Conservation (phyloP, 2,113 vertebrate genomes). For the Equus quagga region DNA sequence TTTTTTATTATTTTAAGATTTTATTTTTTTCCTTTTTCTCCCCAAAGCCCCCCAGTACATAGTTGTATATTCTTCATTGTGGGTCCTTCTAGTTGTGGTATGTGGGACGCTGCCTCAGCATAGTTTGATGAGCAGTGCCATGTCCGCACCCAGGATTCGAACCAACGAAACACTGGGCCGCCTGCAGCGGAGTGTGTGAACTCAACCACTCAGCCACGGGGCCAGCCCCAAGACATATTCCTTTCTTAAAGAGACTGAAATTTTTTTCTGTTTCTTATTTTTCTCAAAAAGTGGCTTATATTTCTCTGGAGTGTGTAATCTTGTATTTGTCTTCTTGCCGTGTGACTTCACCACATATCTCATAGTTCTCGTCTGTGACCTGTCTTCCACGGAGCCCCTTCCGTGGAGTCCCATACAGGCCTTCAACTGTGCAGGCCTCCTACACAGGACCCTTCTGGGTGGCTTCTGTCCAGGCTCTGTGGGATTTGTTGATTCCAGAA, state of each 20-base stretch:
- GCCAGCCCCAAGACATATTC: background rate
- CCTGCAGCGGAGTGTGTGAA: too few relatives aligned
- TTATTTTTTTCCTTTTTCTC: too few relatives aligned
- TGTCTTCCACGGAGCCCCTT: background rate
- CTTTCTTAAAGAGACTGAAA: background rate
- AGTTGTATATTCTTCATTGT: too few relatives aligned
- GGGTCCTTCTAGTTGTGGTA: too few relatives aligned
- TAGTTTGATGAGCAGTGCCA: too few relatives aligned
- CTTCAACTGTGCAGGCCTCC: background rate
- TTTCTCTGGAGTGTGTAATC: background rate
- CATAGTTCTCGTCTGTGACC: background rate
- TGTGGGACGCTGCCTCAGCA: too few relatives aligned
- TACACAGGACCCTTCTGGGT: accelerated
- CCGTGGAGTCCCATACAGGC: too few relatives aligned
- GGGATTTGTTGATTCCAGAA: background rate
- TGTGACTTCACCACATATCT: background rate
- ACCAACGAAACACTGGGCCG: too few relatives aligned
- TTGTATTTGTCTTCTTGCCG: background rate
- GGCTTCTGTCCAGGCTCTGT: background rate
- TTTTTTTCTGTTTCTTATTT: background rate
- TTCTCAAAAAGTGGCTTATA: background rate
- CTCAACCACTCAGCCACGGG: too few relatives aligned
- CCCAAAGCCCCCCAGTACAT: too few relatives aligned
- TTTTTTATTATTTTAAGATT: background rate
- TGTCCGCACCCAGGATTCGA: too few relatives aligned